phyloP scores from a whole-genome alignment of 1,140 invertebrate species.

The Bombyx mandarina region DNA sequence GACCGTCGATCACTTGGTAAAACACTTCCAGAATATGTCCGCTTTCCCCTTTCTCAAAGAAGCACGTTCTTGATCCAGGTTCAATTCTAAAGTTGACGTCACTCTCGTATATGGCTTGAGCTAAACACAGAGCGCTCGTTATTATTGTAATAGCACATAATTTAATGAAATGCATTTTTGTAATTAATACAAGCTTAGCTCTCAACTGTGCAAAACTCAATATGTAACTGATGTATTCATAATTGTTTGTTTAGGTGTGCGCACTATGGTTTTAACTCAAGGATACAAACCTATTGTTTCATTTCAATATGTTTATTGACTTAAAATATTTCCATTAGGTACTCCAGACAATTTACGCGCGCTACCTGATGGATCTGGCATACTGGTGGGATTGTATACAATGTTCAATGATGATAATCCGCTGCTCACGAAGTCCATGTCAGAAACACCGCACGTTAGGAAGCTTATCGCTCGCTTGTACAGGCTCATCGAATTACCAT shows the following conservation, averaged over 20 bases:
- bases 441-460: conserved; percentile 72
- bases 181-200: neutral
- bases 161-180: conserved; percentile 23
- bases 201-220: too few species aligned
- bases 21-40: conserved; percentile 77
- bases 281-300: too few species aligned
- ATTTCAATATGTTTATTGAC: too few species aligned
- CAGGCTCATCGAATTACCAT: conserved; percentile 71
- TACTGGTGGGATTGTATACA: conserved; percentile 75
- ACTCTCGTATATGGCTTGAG: conserved; percentile 56
- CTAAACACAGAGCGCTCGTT: conserved; percentile 5
- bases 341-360: conserved; percentile 84
- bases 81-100: conserved; percentile 79
- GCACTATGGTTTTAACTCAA: too few species aligned
- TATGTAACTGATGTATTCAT: too few species aligned
- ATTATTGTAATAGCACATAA: conserved; percentile 11
- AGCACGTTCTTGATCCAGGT: conserved; percentile 76
- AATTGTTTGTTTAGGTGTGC: too few species aligned
- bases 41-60: conserved; percentile 74
- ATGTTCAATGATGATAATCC: conserved; percentile 70
- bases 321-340: conserved; percentile 25
- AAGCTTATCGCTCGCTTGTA: conserved; percentile 74
- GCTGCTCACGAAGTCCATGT: conserved; percentile 59
- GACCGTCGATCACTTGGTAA: conserved; percentile 84
- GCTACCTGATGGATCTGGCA: conserved; percentile 76